Evolutionary conservation across 2,113 vertebrate genomes (phyloP), one percentile per base, ranked within the genome.

Genomic region (Ceyx margarethae): DNA sequence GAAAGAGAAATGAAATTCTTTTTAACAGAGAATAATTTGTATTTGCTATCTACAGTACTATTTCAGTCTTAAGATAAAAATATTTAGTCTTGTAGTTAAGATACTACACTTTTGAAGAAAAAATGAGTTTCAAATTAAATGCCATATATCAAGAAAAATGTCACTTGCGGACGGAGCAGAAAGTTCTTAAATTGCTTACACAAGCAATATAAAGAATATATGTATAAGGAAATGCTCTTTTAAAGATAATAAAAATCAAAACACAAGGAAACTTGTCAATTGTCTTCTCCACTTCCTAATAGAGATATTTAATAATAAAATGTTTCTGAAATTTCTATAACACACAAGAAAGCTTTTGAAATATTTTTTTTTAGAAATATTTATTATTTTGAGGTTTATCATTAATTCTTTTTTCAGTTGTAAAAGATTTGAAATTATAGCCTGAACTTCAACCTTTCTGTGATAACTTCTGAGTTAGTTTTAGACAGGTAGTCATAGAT

Each of bases 401-500:
- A 67, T 51, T 48, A 14, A 6, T 37, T 31, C 8, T 28, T n/a
- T 46, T 74, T 61, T 31, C 2, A 8, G 1, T 45, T 78, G 5
- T 37, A 43, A 72, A 86, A 46, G 60, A 85, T 26, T 81, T 94
- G 71, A 96, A 96, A 94, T 91, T 67, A 60, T 94, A 93, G 56
- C 75, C 73, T 78, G 87, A 81, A 90, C 89, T 96, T 91, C 83
- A 91, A 96, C 89, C 93, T 69, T 94, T 94, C 88, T 93, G 94
- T 93, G 75, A 1, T 65, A 69, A 83, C 21, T 87, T 97, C 86
- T 91, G n/a, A 86, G 94, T 93, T 95, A 92, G 79, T 92, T 96
- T 93, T 95, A 95, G 93, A 67, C 71, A 91, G 68, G 89, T 91
- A 97, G 95, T 97, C 93, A 95, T 40, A 83, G 91, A 96, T 97